phyloP scores from a whole-genome alignment of 2,113 vertebrate genomes.

The Microcebus tavaratra region DNA sequence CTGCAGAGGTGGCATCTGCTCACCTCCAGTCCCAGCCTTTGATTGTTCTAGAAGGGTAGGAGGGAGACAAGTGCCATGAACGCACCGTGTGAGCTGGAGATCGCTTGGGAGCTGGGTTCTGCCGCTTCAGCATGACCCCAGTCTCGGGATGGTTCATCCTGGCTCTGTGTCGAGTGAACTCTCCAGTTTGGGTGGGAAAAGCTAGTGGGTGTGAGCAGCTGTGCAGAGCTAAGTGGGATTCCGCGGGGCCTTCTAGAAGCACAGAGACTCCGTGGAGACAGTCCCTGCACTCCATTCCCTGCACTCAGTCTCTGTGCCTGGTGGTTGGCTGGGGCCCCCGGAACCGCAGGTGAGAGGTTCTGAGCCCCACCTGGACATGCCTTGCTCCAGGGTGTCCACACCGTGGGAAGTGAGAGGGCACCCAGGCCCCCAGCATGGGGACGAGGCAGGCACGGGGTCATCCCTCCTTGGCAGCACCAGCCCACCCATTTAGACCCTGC shows the following conservation, averaged over 20 bases:
- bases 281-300: neutral
- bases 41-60: neutral
- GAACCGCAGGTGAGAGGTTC: neutral
- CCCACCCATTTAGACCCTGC: no score
- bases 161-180: neutral
- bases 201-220: neutral
- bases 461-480: rapidly evolving
- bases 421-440: neutral
- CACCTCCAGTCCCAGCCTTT: neutral
- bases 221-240: neutral
- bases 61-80: neutral
- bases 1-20: neutral
- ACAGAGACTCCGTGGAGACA: no score
- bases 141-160: neutral
- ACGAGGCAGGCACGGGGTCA: neutral
- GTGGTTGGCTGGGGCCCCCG: neutral
- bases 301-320: neutral
- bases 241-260: neutral
- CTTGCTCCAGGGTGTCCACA: no score
- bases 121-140: neutral
- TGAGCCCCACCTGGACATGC: neutral
- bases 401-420: neutral
- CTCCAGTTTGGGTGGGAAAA: neutral
- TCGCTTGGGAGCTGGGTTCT: neutral
- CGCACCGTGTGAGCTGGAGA: neutral